A percentile compares a stretch with the other conserved stretches of the same genome.
phyloP scores from a whole-genome alignment of 2,113 vertebrate species.

The Hippocampus comes region DNA sequence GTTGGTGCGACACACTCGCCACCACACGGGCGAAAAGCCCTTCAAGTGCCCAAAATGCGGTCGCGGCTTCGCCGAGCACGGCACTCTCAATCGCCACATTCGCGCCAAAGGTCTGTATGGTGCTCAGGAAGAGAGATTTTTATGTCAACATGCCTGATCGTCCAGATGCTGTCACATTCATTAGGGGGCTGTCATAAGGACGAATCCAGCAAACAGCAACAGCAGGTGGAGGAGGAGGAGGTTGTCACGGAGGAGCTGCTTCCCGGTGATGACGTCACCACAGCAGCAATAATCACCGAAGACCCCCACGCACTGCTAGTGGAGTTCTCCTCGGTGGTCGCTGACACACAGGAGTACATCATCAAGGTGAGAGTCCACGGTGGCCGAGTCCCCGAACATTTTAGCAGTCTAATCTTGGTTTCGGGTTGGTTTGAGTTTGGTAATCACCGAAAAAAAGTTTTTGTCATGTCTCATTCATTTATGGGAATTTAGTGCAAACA shows the following conservation, averaged over 20 bases:
- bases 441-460: too few species aligned
- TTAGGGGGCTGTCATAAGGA: constrained; percentile 87
- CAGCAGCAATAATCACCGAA: constrained; percentile 78
- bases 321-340: constrained; percentile 95
- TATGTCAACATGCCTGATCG: background rate
- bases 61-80: constrained; percentile 91
- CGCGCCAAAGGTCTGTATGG: constrained; percentile 86
- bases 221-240: constrained; percentile 5
- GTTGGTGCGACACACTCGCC: constrained; percentile 89
- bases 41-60: constrained; percentile 90
- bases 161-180: background rate
- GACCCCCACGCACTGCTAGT: constrained; percentile 92
- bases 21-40: constrained; percentile 95
- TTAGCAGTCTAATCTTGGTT: too few species aligned
- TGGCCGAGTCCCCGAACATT: background rate
- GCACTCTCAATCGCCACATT: constrained; percentile 92
- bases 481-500: too few species aligned
- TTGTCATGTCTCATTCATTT: too few species aligned
- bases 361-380: constrained; percentile 80
- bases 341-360: constrained; percentile 97
- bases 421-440: too few species aligned
- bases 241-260: constrained; percentile 71
- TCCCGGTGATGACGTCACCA: constrained; percentile 67
- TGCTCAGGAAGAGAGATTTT: background rate
- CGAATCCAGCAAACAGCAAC: constrained; percentile 54